Evolutionary conservation across 1,140 invertebrate genomes (phyloP).

Genomic region (Trialeurodes vaporariorum): DNA sequence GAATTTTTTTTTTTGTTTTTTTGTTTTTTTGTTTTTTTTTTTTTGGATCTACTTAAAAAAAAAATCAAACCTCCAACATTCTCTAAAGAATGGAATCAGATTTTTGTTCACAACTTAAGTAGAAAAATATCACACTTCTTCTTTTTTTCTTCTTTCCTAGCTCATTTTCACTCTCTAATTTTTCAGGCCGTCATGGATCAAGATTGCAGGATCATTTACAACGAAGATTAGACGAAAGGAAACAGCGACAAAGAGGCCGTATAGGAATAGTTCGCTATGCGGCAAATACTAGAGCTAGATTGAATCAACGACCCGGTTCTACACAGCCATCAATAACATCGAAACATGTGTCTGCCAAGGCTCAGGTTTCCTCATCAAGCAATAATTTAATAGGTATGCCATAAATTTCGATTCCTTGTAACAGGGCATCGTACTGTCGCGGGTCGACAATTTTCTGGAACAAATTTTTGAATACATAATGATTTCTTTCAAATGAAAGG

Average conservation of each 20-base stretch:
- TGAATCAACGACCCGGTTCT: neutral
- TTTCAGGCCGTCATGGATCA: slow-evolving; percentile 37
- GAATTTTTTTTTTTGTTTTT: no score
- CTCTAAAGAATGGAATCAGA: no score
- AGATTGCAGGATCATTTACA: slow-evolving; percentile 45
- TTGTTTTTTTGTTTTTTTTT: no score
- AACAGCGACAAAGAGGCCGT: slow-evolving; percentile 39
- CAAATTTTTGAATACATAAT: neutral
- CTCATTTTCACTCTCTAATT: no score
- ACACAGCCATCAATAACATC: neutral
- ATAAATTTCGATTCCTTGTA: slow-evolving; percentile 7
- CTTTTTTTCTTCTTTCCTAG: no score
- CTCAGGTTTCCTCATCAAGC: neutral
- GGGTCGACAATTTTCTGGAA: slow-evolving; percentile 5
- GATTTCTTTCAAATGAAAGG: neutral
- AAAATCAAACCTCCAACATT: no score
- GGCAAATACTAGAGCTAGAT: neutral
- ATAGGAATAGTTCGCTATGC: neutral
- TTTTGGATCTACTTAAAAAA: no score
- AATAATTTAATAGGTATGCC: neutral
- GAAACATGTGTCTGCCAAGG: neutral
- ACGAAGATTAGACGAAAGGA: slow-evolving; percentile 42
- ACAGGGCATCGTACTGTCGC: slow-evolving; percentile 6
- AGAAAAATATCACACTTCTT: no score
- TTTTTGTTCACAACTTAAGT: no score